A percentile compares a stretch with the other conserved stretches of the same genome.
Evolutionary conservation across 2,888 invertebrate genomes (phyloP).

Genomic region (Cerceris rybyensis): DNA sequence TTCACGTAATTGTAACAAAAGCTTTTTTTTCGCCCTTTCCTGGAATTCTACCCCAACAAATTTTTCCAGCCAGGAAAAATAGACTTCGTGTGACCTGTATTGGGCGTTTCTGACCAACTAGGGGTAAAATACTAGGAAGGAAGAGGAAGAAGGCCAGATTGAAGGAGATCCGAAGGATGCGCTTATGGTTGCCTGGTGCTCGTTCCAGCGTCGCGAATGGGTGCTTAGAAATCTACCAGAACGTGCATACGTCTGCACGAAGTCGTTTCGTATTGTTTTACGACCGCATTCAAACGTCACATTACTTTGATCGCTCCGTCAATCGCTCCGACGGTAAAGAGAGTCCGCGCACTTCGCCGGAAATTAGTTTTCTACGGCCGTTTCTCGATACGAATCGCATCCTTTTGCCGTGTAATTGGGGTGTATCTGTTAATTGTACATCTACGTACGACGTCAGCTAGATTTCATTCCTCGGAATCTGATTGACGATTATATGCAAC

Average conservation of each 20-base stretch:
- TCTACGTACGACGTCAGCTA: neutral
- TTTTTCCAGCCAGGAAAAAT: no score
- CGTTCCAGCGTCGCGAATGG: constrained; percentile 36
- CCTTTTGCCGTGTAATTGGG: constrained; percentile 14
- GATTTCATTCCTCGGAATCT: neutral
- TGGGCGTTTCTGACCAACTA: neutral
- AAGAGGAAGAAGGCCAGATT: constrained; percentile 3
- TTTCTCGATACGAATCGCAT: constrained; percentile 2
- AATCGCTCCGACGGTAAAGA: constrained; percentile 34
- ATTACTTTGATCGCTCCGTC: constrained; percentile 38
- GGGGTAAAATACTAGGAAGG: neutral
- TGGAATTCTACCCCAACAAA: no score
- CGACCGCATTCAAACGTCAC: constrained; percentile 34
- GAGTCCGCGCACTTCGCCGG: constrained; percentile 22
- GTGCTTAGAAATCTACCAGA: constrained; percentile 26
- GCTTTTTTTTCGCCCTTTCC: no score
- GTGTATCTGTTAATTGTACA: constrained; percentile 30
- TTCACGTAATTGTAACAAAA: no score
- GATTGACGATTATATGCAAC: neutral
- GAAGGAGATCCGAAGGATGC: constrained; percentile 3
- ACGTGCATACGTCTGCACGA: constrained; percentile 16
- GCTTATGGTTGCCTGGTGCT: constrained; percentile 14
- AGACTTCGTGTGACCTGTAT: no score
- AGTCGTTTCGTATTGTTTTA: constrained; percentile 42
- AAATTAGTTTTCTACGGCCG: constrained; percentile 43